Percentiles rank a stretch among this genome's conserved stretches.
Evolutionary conservation across 2,113 vertebrate species (phyloP).

Genomic region (Setophaga coronata): DNA sequence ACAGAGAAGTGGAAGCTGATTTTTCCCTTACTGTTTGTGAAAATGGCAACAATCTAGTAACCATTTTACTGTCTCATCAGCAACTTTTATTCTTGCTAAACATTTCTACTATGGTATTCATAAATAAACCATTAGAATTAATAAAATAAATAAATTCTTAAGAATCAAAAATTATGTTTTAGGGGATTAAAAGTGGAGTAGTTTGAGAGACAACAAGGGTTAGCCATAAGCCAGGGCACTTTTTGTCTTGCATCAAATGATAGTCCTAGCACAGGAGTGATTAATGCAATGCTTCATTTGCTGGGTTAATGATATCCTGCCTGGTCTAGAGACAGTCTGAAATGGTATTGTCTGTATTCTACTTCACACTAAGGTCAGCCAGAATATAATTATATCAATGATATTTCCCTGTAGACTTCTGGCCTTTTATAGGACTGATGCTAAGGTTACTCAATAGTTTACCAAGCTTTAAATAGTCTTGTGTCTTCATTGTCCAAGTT

Average conservation of each 20-base stretch:
- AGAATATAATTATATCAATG: constrained; percentile 17
- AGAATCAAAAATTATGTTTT: background rate
- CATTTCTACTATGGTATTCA: background rate
- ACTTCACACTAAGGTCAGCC: constrained; percentile 39
- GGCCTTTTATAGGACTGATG: constrained; percentile 13
- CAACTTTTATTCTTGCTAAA: background rate
- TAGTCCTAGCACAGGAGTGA: background rate
- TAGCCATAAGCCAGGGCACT: background rate
- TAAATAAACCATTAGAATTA: background rate
- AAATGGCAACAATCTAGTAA: background rate
- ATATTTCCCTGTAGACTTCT: constrained; percentile 30
- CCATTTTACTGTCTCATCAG: background rate
- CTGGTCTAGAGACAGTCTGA: background rate
- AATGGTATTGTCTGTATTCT: background rate
- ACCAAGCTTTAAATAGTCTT: constrained; percentile 21
- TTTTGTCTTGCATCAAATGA: constrained; percentile 4
- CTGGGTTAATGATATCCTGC: background rate
- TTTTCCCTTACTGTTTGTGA: background rate
- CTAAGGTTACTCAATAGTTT: constrained; percentile 41
- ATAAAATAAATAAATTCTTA: background rate
- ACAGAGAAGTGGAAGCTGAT: background rate
- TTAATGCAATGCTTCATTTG: constrained; percentile 14
- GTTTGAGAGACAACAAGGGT: background rate
- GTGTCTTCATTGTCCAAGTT: constrained; percentile 19
- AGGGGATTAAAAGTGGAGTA: background rate